Evolutionary conservation across 2,888 invertebrate species (phyloP), one percentile per base, ranked within the genome.

Genomic region (Zonitis immaculata): DNA sequence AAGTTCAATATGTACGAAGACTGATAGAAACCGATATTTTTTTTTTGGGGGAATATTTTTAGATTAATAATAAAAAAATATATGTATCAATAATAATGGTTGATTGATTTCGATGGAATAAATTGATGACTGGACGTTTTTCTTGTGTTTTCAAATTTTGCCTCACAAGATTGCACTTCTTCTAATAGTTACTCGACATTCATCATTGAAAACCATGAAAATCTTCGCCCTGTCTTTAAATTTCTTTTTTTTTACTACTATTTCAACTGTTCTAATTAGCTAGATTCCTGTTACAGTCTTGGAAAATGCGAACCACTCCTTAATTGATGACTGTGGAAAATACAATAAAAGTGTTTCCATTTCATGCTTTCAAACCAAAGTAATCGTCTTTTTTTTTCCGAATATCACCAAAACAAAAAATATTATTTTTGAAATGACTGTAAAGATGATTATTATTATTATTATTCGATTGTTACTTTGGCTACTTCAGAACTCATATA

Each of bases 191-290:
- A 35, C 16, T 35, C 9, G 12, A 30, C 12, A 6, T 6, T 5
- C 12, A n/a, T n/a, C n/a, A 12, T 30, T 30, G 9, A 35, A 35
- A 35, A 16, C 35, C 35, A 35, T 35, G 35, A 14, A 35, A 35
- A 39, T 39, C n/a, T 20, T 20, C 39, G 39, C 20, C 6, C 20
- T 18, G 16, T 11, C 39, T 11, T 6, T n/a, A 28, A n/a, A n/a
- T n/a, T n/a, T n/a, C n/a, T n/a, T n/a, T n/a, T 45, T 45, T 45
- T 45, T 28, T 26, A 9, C 28, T 45, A 16, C 28, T 25, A 39
- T 20, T 20, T 39, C 18, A 39, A 28, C 28, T 28, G 28, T 30
- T 28, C 45, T 45, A 45, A 45, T 45, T 45, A 45, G 18, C 45
- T 27, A 20, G 45, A 18, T 28, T 45, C 20, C 45, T 25, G 28